Evolutionary conservation across 2,113 vertebrate genomes (phyloP).

Genomic region (Dicaeum eximium): DNA sequence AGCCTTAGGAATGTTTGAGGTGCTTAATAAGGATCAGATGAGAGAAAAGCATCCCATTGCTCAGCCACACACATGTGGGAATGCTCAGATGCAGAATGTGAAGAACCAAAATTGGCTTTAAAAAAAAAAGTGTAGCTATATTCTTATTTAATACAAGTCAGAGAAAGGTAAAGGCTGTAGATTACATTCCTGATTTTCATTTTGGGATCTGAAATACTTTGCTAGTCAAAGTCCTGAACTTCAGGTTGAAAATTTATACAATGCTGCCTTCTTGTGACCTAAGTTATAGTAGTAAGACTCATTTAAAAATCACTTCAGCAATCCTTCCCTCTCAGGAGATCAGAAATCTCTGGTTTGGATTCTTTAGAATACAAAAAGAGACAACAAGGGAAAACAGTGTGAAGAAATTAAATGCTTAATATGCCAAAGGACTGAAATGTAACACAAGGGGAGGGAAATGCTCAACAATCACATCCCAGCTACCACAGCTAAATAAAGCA

Average conservation of each 20-base stretch:
- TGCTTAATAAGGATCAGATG: background rate
- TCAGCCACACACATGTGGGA: background rate
- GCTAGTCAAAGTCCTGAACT: background rate
- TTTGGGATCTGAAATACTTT: background rate
- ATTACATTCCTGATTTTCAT: background rate
- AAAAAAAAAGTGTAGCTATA: background rate
- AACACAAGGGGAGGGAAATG: background rate
- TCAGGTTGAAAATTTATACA: background rate
- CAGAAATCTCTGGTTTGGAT: background rate
- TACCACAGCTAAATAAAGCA: background rate
- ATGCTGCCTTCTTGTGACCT: background rate
- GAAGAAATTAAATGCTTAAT: background rate
- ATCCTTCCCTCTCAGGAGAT: background rate
- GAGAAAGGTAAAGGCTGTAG: background rate
- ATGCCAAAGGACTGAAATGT: background rate
- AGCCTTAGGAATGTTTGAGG: conserved; percentile 9
- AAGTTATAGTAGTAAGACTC: background rate
- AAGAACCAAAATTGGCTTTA: background rate
- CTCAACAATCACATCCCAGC: background rate
- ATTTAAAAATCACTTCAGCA: background rate
- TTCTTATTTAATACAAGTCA: background rate
- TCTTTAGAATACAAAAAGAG: background rate
- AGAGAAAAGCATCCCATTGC: background rate
- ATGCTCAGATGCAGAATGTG: background rate
- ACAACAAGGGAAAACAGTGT: background rate